These are phyloP conservation scores for Isoperla grammatica DNA, from an alignment of 2,888 invertebrate genomes.

Conservation along the genomic window DNA sequence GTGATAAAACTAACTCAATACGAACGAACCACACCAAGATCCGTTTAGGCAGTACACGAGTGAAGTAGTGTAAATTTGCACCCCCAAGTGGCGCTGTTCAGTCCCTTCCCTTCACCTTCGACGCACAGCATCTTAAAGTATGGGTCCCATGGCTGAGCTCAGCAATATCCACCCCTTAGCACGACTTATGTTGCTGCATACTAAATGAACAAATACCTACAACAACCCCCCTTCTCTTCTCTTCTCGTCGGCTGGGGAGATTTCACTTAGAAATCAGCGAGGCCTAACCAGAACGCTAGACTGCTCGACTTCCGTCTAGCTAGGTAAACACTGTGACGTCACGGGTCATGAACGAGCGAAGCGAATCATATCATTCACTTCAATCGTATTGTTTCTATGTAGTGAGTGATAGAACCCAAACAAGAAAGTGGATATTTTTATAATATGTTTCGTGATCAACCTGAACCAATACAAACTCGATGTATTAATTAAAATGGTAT, in stretches of 20 bases:
- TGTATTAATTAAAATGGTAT: no score
- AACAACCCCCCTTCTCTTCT: conserved; percentile 7
- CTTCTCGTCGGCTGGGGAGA: conserved; percentile 1
- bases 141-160: conserved; percentile 5
- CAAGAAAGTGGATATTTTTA: no score
- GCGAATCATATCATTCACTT: no score
- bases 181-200: conserved; percentile 6
- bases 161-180: conserved; percentile 17
- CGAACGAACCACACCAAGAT: conserved; percentile 3
- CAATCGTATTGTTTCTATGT: no score
- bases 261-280: conserved; percentile 18
- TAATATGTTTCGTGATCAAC: no score
- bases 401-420: no score
- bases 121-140: conserved; percentile 4
- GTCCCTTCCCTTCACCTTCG: background rate
- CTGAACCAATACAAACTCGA: no score
- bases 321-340: no score
- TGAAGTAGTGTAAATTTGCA: conserved; percentile 6
- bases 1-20: background rate
- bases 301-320: background rate
- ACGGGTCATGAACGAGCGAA: no score
- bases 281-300: conserved; percentile 3
- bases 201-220: conserved; percentile 19
- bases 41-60: conserved; percentile 8
- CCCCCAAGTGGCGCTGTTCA: background rate